phyloP scores from a whole-genome alignment of 2,888 invertebrate genomes.

The Lepidochitona cinerea region DNA sequence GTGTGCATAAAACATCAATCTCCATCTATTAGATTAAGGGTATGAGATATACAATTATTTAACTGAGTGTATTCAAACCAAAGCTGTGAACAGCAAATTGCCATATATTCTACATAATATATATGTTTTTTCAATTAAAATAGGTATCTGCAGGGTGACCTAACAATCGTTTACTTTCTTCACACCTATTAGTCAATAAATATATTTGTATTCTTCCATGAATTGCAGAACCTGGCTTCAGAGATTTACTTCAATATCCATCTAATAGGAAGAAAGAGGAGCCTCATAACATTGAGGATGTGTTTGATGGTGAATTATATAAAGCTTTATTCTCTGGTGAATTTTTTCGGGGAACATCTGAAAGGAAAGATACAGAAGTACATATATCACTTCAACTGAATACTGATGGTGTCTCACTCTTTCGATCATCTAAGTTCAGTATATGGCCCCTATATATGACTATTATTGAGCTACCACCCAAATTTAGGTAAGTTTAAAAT shows the following conservation, averaged over 20 bases:
- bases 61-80: no score
- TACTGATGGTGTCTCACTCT: not conserved
- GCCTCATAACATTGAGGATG: not conserved
- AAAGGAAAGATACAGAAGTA: not conserved
- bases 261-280: not conserved
- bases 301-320: not conserved
- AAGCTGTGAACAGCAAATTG: no score
- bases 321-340: not conserved
- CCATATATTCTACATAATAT: no score
- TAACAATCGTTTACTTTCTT: not conserved
- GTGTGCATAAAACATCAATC: no score
- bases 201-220: not conserved
- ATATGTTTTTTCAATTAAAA: no score
- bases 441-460: not conserved
- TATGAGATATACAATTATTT: no score
- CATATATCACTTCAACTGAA: not conserved
- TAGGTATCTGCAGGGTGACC: no score
- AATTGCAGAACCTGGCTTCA: not conserved
- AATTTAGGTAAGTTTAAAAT: not conserved
- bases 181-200: not conserved
- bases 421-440: not conserved
- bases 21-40: no score
- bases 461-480: not conserved
- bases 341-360: not conserved
- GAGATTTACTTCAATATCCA: not conserved